Conservation (phyloP, 2,888 invertebrate species). For the Seira sanloemensis region DNA sequence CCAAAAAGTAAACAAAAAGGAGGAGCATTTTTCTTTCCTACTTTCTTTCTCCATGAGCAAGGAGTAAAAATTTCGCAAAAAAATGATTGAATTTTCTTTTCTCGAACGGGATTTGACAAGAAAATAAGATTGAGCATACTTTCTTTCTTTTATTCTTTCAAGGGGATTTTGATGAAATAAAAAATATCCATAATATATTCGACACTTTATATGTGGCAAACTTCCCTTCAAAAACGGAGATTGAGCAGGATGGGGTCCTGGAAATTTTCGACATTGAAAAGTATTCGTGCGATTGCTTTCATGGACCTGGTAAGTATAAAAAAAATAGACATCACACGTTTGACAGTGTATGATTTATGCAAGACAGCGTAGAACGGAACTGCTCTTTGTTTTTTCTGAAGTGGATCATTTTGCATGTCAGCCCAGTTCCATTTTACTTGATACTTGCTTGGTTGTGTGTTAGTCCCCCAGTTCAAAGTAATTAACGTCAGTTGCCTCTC, state of each 20-base stretch:
- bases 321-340: no score
- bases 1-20: background rate
- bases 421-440: no score
- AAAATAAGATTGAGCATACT: no score
- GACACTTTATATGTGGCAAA: background rate
- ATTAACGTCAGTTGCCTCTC: background rate
- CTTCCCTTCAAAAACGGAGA: background rate
- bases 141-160: background rate
- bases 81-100: no score
- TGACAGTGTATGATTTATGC: constrained; percentile 3
- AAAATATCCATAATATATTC: background rate
- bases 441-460: no score
- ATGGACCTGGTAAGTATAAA: constrained; percentile 61
- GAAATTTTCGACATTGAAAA: constrained; percentile 51
- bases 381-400: no score
- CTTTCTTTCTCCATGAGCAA: no score
- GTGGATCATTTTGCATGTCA: no score
- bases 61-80: background rate
- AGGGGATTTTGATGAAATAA: background rate
- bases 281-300: constrained; percentile 55
- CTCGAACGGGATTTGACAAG: background rate
- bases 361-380: background rate
- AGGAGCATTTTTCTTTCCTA: no score
- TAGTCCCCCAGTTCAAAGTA: no score
- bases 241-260: constrained; percentile 42